Conservation (phyloP, 2,797 vertebrate species). For the Ciconia nigra region DNA sequence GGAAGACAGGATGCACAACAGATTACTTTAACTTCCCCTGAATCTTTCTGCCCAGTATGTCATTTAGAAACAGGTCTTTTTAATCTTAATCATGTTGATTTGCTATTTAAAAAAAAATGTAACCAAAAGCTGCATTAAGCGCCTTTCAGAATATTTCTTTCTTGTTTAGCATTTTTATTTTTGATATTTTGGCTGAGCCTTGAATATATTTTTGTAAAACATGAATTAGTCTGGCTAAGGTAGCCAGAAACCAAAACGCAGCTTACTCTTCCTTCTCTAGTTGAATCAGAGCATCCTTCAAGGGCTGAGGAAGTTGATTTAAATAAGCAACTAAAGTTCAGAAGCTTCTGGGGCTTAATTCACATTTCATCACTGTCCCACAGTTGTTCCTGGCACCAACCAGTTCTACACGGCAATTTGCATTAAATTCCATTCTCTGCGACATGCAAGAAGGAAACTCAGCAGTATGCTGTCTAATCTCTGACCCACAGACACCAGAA, state of each 20-base stretch:
- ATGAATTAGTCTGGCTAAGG: not conserved
- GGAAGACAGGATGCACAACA: not conserved
- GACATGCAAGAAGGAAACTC: not conserved
- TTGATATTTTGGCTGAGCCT: not conserved
- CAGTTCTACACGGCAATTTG: not conserved
- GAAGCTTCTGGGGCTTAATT: not conserved
- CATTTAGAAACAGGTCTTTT: not conserved
- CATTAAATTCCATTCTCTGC: not conserved
- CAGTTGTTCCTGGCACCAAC: not conserved
- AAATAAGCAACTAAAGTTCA: not conserved
- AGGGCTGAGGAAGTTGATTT: not conserved
- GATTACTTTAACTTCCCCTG: not conserved
- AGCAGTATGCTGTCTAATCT: not conserved
- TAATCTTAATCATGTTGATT: not conserved
- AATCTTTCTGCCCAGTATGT: not conserved
- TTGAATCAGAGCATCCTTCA: not conserved
- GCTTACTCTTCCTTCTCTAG: not conserved
- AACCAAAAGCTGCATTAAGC: not conserved
- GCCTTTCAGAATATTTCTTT: not conserved
- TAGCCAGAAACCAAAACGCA: not conserved
- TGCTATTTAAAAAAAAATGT: not conserved
- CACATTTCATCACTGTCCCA: not conserved
- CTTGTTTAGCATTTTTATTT: not conserved
- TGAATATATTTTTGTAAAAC: not conserved
- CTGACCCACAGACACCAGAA: not conserved